Evolutionary conservation across 2,113 vertebrate species (phyloP).

Genomic region (Pygoscelis antarcticus): DNA sequence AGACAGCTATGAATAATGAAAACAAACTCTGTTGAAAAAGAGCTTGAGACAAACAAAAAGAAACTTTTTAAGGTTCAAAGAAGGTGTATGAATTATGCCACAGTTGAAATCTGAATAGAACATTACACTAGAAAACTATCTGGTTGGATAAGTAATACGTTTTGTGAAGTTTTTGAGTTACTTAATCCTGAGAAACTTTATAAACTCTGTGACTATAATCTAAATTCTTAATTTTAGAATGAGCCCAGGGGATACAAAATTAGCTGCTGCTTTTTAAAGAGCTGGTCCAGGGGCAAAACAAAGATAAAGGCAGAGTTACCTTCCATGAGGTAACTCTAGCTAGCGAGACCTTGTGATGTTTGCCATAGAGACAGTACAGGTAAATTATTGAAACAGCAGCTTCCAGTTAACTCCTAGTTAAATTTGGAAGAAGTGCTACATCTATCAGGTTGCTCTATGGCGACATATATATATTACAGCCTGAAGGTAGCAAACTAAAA

Average conservation of each 20-base stretch:
- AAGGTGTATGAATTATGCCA: background rate
- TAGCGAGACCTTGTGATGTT: background rate
- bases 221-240: background rate
- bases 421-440: background rate
- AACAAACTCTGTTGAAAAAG: background rate
- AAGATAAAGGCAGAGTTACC: background rate
- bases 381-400: background rate
- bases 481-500: background rate
- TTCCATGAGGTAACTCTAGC: background rate
- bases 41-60: background rate
- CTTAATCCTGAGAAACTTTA: background rate
- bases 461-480: background rate
- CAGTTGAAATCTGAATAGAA: background rate
- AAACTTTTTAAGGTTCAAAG: background rate
- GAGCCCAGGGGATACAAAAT: background rate
- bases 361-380: background rate
- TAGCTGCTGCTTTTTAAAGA: background rate
- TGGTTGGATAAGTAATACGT: background rate
- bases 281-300: background rate
- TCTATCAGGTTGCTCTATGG: background rate
- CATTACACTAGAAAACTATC: background rate
- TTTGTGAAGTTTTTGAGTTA: background rate
- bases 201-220: background rate
- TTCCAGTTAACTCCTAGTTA: background rate
- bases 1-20: background rate